Evolutionary conservation across 2,888 invertebrate species (phyloP).

Genomic region (Cyaniris semiargus): DNA sequence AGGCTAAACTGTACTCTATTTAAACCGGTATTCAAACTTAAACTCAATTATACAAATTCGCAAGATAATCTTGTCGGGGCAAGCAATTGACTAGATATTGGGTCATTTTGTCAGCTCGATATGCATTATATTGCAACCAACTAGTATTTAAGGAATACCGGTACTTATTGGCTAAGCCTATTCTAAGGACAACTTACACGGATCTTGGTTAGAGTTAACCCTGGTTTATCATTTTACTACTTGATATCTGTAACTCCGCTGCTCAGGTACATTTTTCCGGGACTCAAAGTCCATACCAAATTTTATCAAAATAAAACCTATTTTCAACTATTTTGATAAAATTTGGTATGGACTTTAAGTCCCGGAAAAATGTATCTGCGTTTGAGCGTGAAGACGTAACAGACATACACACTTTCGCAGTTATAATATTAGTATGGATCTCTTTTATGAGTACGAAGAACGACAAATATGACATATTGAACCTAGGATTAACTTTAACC

Average conservation of each 20-base stretch:
- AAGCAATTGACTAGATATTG: constrained; percentile 12
- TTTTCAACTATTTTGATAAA: too few relatives aligned
- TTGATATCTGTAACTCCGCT: too few relatives aligned
- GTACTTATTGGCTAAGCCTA: neutral
- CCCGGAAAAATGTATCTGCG: too few relatives aligned
- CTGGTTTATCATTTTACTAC: too few relatives aligned
- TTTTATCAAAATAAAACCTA: too few relatives aligned
- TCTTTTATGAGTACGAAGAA: neutral
- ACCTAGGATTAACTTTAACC: neutral
- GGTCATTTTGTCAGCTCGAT: constrained; percentile 6
- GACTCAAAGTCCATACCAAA: too few relatives aligned
- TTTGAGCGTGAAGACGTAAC: too few relatives aligned
- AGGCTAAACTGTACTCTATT: neutral
- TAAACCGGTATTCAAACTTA: neutral
- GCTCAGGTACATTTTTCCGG: too few relatives aligned
- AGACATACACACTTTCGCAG: too few relatives aligned
- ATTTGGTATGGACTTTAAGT: neutral
- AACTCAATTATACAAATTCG: constrained; percentile 5
- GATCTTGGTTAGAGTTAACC: too few relatives aligned
- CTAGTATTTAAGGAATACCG: constrained; percentile 21
- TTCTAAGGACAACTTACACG: too few relatives aligned
- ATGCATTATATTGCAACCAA: constrained; percentile 14
- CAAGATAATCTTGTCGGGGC: neutral
- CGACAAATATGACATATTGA: neutral
- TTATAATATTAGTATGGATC: neutral